A percentile compares a stretch with the other conserved stretches of the same genome.
Evolutionary conservation across 2,888 invertebrate genomes (phyloP).

Genomic region (Epinotia brunnichana): DNA sequence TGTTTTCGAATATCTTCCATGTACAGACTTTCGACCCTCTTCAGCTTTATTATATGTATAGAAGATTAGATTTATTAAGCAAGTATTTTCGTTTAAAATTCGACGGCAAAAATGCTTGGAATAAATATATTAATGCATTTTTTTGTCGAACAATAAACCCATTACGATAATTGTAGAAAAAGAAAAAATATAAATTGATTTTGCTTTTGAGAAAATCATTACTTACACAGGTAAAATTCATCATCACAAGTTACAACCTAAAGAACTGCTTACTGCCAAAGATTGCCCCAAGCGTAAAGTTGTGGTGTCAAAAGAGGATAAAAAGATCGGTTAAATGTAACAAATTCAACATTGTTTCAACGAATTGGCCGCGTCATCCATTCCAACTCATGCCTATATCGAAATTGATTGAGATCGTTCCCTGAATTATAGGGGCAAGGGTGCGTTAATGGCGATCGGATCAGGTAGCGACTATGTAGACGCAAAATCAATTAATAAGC

Average conservation of each 20-base stretch:
- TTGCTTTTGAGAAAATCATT: too few species aligned
- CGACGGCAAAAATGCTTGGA: background rate
- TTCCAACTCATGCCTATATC: slow-evolving; percentile 25
- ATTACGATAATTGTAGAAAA: too few species aligned
- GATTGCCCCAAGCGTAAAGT: background rate
- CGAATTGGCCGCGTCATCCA: slow-evolving; percentile 23
- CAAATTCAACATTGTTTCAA: slow-evolving; percentile 29
- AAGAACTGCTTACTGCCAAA: too few species aligned
- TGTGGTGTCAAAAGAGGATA: slow-evolving; percentile 13
- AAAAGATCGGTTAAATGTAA: slow-evolving; percentile 33
- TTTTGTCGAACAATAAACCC: too few species aligned
- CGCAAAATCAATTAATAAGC: slow-evolving; percentile 32
- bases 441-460: slow-evolving; percentile 36
- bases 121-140: too few species aligned
- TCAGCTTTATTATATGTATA: too few species aligned
- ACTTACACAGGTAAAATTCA: too few species aligned
- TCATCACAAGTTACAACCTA: too few species aligned
- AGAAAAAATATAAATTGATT: too few species aligned
- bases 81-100: background rate
- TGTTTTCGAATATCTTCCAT: too few species aligned
- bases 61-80: too few species aligned
- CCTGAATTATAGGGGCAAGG: slow-evolving; percentile 36
- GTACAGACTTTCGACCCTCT: too few species aligned
- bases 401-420: slow-evolving; percentile 40
- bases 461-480: slow-evolving; percentile 32